phyloP scores from a whole-genome alignment of 2,113 vertebrate genomes.

The Dipodomys ordii region DNA sequence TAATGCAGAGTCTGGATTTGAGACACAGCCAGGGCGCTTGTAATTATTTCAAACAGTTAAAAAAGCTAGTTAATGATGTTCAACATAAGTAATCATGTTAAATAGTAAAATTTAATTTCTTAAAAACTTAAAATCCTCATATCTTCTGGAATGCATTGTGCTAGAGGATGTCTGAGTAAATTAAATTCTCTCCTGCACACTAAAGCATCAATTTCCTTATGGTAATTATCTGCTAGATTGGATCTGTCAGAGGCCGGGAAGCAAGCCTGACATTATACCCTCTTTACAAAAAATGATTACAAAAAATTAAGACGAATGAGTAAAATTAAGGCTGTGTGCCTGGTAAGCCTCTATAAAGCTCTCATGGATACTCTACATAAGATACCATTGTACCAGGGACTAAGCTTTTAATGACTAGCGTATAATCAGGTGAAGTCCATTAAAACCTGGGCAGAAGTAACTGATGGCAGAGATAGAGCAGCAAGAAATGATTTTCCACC shows the following conservation, averaged over 20 bases:
- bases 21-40: conserved; percentile 91
- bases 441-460: conserved; percentile 87
- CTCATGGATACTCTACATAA: conserved; percentile 93
- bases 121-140: conserved; percentile 95
- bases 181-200: conserved; percentile 99
- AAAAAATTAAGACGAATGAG: conserved; percentile 98
- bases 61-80: conserved; percentile 95
- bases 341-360: conserved; percentile 93
- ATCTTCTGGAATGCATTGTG: conserved; percentile 99
- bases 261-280: conserved; percentile 99
- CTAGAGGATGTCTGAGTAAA: conserved; percentile 99
- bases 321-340: conserved; percentile 96
- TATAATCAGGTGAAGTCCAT: conserved; percentile 95
- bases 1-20: conserved; percentile 90
- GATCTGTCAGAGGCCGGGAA: conserved; percentile 99
- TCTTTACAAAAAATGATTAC: conserved; percentile 98
- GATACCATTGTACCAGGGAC: conserved; percentile 93
- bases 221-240: conserved; percentile 99
- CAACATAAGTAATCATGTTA: conserved; percentile 99
- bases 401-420: conserved; percentile 95
- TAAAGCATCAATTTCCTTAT: conserved; percentile 99
- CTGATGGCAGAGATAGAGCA: conserved; percentile 87
- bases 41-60: conserved; percentile 98
- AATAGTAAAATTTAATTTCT: conserved; percentile 99
- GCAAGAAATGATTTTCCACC: conserved; percentile 88